Evolutionary conservation across 2,888 invertebrate genomes (phyloP).

Genomic region (Plagodis dolabraria): DNA sequence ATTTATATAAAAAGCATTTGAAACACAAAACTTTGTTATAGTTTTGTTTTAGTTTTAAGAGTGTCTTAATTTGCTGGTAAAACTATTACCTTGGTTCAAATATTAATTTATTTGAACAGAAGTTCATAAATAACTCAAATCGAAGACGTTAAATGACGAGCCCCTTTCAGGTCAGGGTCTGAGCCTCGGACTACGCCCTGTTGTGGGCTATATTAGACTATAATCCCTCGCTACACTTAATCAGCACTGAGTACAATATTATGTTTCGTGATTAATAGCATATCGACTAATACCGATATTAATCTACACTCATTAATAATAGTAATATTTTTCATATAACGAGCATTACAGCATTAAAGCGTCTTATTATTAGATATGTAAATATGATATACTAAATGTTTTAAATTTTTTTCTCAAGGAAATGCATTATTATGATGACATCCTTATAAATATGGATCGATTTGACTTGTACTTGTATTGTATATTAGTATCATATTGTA

Average conservation of each 20-base stretch:
- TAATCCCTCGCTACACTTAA: slow-evolving; percentile 58
- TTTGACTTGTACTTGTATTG: too few species aligned
- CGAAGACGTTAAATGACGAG: slow-evolving; percentile 39
- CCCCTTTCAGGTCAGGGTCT: slow-evolving; percentile 64
- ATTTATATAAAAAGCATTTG: too few species aligned
- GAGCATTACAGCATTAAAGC: too few species aligned
- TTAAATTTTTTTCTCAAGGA: too few species aligned
- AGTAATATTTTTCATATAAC: background rate
- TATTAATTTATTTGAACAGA: background rate
- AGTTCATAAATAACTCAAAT: background rate
- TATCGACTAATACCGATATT: slow-evolving; percentile 39
- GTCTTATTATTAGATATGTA: too few species aligned
- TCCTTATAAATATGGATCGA: too few species aligned
- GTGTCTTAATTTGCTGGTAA: too few species aligned
- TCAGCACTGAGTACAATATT: slow-evolving; percentile 47
- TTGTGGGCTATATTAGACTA: slow-evolving; percentile 47
- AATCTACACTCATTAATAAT: slow-evolving; percentile 38
- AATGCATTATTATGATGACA: too few species aligned
- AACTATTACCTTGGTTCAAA: background rate
- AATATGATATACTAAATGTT: too few species aligned
- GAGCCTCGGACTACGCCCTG: slow-evolving; percentile 57
- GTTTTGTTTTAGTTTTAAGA: too few species aligned
- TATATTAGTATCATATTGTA: too few species aligned
- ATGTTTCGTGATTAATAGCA: slow-evolving; percentile 47
- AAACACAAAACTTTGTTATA: too few species aligned